Evolutionary conservation across 2,888 invertebrate species (phyloP), one percentile per base, ranked within the genome.

Genomic region (Ganaspis brasiliensis): DNA sequence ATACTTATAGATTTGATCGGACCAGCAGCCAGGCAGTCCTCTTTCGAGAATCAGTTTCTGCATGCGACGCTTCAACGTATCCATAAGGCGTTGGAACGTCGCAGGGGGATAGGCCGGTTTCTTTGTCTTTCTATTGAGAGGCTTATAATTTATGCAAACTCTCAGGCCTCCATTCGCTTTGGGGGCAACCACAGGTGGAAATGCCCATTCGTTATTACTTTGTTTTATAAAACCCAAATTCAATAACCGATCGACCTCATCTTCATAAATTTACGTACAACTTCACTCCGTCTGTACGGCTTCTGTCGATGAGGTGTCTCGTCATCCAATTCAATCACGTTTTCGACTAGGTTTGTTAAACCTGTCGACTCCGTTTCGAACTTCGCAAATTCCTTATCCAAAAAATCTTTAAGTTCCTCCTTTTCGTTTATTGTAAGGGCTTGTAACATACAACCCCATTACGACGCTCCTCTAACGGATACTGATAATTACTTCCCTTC

Each of bases 141-240:
- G 67, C 2, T 61, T 45, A 31, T 79, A 81, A 16, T 81, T 70
- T 10, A 81, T 74, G 16, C 49, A 75, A 37, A 81, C 75, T 72
- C 76, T 40, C 14, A 73, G 74, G 0, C 71, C 59, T 8, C 78
- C 76, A 21, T 81, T 79, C 0, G 73, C 74, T 45, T 77, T 81
- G 1, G 71, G 70, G 0, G 72, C 79, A 6, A 79, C 73, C 1
- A 78, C 74, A 8, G 78, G 77, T 19, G 74, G 72, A 31, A 78
- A 74, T 0, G 72, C 76, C 81, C 79, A 81, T 2, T 73, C 73
- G 31, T 76, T 78, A 26, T 76, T 76, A 6, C 75, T 74, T 52
- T 56, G 40, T 19, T 12, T 56, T 9, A 81, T 52, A 5, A 76
- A 78, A 8, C 73, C 73, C 26, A 74, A 73, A 4, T 74, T 45